A percentile compares a stretch with the other conserved stretches of the same genome.
Conservation (phyloP, 2,113 vertebrate genomes). For the Cyanistes caeruleus region DNA sequence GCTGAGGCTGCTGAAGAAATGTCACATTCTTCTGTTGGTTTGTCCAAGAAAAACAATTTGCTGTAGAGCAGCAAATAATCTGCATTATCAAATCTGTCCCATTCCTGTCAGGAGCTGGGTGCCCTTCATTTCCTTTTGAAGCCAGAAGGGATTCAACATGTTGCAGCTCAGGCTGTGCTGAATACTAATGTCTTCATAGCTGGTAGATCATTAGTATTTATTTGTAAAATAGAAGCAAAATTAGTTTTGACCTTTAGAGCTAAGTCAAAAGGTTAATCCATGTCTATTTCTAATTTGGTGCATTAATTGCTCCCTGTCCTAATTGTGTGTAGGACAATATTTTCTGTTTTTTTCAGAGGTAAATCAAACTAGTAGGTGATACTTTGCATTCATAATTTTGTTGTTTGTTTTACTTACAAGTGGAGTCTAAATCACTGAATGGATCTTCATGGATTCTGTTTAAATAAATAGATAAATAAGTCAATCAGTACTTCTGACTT, state of each 20-base stretch:
- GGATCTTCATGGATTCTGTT: background rate
- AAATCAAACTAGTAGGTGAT: background rate
- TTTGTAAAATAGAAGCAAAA: slow-evolving; percentile 35
- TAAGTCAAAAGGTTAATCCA: slow-evolving; percentile 36
- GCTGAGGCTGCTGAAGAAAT: background rate
- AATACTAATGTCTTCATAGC: slow-evolving; percentile 30
- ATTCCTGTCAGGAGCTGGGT: background rate
- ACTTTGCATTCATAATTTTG: slow-evolving; percentile 14
- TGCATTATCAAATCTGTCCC: background rate
- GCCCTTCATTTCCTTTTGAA: slow-evolving; percentile 17
- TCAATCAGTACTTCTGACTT: background rate
- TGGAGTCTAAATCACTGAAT: background rate
- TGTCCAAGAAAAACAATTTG: background rate
- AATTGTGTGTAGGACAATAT: slow-evolving; percentile 28
- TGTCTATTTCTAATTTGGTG: slow-evolving; percentile 31
- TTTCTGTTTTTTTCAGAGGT: slow-evolving; percentile 14
- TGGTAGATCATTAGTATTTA: slow-evolving; percentile 44
- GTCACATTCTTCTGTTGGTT: background rate
- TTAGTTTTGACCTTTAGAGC: slow-evolving; percentile 40
- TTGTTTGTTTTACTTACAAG: background rate
- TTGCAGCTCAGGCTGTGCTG: background rate
- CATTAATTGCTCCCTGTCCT: slow-evolving; percentile 30
- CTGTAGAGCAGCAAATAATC: background rate
- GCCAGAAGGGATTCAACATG: background rate
- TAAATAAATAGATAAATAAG: background rate